Evolutionary conservation across 2,888 invertebrate genomes (phyloP).

Genomic region (Thumatha senex): DNA sequence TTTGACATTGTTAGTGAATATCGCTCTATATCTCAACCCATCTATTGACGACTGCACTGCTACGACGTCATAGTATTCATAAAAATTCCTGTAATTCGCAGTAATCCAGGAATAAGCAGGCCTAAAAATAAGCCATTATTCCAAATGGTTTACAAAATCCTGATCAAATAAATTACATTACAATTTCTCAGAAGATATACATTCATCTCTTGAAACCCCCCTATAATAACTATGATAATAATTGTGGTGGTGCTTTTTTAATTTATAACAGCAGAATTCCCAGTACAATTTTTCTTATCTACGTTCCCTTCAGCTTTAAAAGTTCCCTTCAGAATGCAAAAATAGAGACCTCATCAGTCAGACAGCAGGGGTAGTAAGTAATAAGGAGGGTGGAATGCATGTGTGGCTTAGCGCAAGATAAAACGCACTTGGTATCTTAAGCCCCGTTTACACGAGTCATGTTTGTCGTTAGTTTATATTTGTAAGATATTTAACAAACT

Average conservation of each 20-base stretch:
- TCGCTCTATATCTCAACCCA: too few species aligned
- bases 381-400: slow-evolving; percentile 30
- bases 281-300: slow-evolving; percentile 2
- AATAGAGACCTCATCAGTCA: slow-evolving; percentile 44
- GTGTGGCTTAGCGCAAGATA: slow-evolving; percentile 13
- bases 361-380: slow-evolving; percentile 41
- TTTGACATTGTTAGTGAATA: too few species aligned
- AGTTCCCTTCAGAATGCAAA: slow-evolving; percentile 15
- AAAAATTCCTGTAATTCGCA: too few species aligned
- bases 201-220: too few species aligned
- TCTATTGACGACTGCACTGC: too few species aligned
- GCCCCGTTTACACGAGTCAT: neutral
- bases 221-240: neutral
- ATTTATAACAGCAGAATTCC: neutral
- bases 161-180: neutral
- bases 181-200: too few species aligned
- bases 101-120: too few species aligned
- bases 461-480: too few species aligned
- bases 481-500: too few species aligned
- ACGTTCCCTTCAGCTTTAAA: neutral
- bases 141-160: neutral
- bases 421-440: slow-evolving; percentile 5
- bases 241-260: neutral
- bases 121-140: too few species aligned
- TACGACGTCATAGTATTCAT: too few species aligned